Conservation (phyloP, 2,797 vertebrate species). For the Hozukius guyotensis region DNA sequence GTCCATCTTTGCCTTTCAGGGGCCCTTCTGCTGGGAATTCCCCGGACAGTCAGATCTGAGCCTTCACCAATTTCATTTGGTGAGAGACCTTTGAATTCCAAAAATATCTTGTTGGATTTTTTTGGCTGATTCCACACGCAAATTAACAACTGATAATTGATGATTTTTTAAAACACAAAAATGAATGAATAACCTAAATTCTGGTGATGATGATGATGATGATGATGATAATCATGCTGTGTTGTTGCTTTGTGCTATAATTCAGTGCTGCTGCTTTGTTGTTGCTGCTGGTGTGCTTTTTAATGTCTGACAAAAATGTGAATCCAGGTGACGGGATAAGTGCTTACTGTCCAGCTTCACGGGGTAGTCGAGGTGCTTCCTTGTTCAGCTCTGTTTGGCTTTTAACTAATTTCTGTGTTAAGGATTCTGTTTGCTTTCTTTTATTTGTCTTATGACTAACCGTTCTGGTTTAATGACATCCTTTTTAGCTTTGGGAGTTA, state of each 20-base stretch:
- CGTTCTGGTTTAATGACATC: background rate
- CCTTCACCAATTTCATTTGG: constrained; percentile 89
- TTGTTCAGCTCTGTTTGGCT: constrained; percentile 25
- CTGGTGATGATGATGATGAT: constrained; percentile 61
- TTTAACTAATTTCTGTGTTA: constrained; percentile 5
- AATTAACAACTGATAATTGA: constrained; percentile 73
- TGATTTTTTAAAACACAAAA: constrained; percentile 46
- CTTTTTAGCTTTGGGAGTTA: background rate
- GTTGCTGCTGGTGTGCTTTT: constrained; percentile 56
- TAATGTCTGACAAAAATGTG: constrained; percentile 39
- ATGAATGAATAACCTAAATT: constrained; percentile 64
- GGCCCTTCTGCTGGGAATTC: constrained; percentile 88
- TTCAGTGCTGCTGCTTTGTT: constrained; percentile 65
- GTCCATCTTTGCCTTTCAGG: constrained; percentile 89
- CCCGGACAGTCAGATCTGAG: constrained; percentile 87
- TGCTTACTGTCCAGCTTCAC: background rate
- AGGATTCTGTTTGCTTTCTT: constrained; percentile 13
- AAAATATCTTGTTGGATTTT: constrained; percentile 76
- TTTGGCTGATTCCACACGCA: constrained; percentile 76
- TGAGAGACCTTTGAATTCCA: constrained; percentile 85
- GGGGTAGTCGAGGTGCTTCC: background rate
- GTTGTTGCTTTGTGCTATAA: constrained; percentile 64
- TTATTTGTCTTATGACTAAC: constrained; percentile 16
- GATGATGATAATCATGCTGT: constrained; percentile 63
- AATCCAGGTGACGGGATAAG: constrained; percentile 39